These are phyloP conservation scores for Pheosia gnoma DNA, from an alignment of 2,888 invertebrate species.

Conservation along the genomic window DNA sequence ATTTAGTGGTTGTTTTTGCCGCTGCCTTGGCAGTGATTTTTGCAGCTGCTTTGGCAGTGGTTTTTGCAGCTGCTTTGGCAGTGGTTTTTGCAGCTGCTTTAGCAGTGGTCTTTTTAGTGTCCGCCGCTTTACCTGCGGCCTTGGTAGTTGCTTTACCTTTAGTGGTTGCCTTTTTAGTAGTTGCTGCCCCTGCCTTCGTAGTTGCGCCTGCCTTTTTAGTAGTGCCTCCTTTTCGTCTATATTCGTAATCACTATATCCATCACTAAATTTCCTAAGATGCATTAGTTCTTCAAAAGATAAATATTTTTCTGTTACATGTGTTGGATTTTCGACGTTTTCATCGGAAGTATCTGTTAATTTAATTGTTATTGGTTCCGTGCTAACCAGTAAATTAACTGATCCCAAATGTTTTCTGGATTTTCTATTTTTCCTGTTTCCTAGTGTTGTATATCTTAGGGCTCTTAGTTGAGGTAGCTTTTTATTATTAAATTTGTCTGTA, in stretches of 20 bases:
- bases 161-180: slow-evolving; percentile 8
- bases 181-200: slow-evolving; percentile 5
- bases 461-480: slow-evolving; percentile 51
- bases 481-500: slow-evolving; percentile 52
- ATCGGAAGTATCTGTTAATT: slow-evolving; percentile 34
- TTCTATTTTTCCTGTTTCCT: slow-evolving; percentile 44
- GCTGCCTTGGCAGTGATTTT: slow-evolving; percentile 2
- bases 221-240: slow-evolving; percentile 41
- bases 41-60: background rate
- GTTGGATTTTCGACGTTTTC: slow-evolving; percentile 32
- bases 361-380: slow-evolving; percentile 68
- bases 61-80: slow-evolving; percentile 12
- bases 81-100: slow-evolving; percentile 3
- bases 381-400: slow-evolving; percentile 28
- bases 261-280: slow-evolving; percentile 65
- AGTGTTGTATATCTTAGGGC: slow-evolving; percentile 68
- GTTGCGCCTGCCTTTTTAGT: slow-evolving; percentile 1
- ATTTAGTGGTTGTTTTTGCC: slow-evolving; percentile 9
- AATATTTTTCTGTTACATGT: slow-evolving; percentile 66
- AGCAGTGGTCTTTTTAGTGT: background rate
- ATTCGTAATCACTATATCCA: slow-evolving; percentile 40
- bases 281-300: slow-evolving; percentile 78
- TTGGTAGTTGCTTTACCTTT: slow-evolving; percentile 1
- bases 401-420: slow-evolving; percentile 36
- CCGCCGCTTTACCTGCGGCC: slow-evolving; percentile 5